Evolutionary conservation across 2,888 invertebrate genomes (phyloP).

Genomic region (Andrena haemorrhoa): DNA sequence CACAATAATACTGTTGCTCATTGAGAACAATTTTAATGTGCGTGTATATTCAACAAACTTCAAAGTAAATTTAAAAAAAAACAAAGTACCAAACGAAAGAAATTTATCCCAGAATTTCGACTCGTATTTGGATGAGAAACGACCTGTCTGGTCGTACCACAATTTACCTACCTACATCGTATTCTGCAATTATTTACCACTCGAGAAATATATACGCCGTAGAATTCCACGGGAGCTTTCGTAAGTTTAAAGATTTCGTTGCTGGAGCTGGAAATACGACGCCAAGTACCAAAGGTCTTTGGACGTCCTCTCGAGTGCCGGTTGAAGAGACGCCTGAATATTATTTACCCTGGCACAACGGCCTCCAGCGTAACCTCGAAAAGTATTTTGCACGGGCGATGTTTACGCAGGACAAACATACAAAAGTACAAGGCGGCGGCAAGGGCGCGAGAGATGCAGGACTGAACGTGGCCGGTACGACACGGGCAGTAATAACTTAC

Average conservation of each 20-base stretch:
- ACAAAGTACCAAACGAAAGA: too few species aligned
- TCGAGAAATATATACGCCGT: neutral
- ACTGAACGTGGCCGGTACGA: conserved; percentile 50
- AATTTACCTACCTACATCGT: conserved; percentile 1
- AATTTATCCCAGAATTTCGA: neutral
- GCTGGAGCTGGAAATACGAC: conserved; percentile 30
- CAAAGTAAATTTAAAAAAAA: too few species aligned
- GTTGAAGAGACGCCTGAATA: conserved; percentile 40
- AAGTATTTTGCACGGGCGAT: conserved; percentile 79
- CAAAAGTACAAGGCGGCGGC: conserved; percentile 42
- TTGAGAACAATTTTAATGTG: too few species aligned
- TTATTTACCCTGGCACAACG: conserved; percentile 76
- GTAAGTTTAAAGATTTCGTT: conserved; percentile 7
- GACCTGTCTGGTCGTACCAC: neutral
- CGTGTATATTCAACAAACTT: too few species aligned
- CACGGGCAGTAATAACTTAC: conserved; percentile 45
- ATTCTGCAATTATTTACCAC: neutral
- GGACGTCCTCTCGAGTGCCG: conserved; percentile 50
- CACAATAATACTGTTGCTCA: too few species aligned
- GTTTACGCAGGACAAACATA: conserved; percentile 78
- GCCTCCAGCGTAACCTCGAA: conserved; percentile 79
- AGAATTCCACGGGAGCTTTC: neutral
- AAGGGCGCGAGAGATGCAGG: conserved; percentile 30
- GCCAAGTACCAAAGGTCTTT: conserved; percentile 38
- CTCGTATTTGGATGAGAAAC: neutral